Percentiles rank a stretch among this genome's conserved stretches.
phyloP scores from a whole-genome alignment of 2,888 invertebrate species.

The Netelia melanura region DNA sequence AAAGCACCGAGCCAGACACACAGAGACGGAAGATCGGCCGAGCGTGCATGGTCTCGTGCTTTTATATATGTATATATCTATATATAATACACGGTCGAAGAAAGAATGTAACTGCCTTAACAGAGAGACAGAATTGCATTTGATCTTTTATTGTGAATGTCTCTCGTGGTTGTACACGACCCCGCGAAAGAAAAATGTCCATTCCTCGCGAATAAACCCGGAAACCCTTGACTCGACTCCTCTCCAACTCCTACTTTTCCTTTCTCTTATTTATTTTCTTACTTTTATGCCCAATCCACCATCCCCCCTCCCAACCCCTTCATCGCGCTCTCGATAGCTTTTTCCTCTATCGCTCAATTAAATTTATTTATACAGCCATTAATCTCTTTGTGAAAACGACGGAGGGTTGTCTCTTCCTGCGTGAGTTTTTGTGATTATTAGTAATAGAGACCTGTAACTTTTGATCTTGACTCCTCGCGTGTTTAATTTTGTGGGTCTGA shows the following conservation, averaged over 20 bases:
- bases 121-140: slow-evolving; percentile 75
- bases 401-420: not conserved
- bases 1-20: slow-evolving; percentile 31
- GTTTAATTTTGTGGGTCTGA: slow-evolving; percentile 18
- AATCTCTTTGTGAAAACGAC: slow-evolving; percentile 35
- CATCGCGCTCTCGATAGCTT: slow-evolving; percentile 15
- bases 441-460: not conserved
- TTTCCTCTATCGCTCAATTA: slow-evolving; percentile 47
- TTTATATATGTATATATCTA: slow-evolving; percentile 2
- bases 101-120: slow-evolving; percentile 76
- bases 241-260: slow-evolving; percentile 16
- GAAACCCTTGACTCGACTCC: slow-evolving; percentile 39
- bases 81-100: slow-evolving; percentile 30
- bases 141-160: slow-evolving; percentile 71
- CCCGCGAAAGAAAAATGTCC: slow-evolving; percentile 63
- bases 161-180: slow-evolving; percentile 32
- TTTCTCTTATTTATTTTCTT: slow-evolving; percentile 4
- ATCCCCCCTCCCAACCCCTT: too few relatives aligned
- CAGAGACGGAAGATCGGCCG: slow-evolving; percentile 35
- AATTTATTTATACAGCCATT: slow-evolving; percentile 52
- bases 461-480: not conserved
- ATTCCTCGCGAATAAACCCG: slow-evolving; percentile 40
- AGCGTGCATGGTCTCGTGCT: slow-evolving; percentile 7
- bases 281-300: slow-evolving; percentile 10
- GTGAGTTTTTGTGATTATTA: not conserved